Percentiles rank a stretch among this genome's conserved stretches.
These are phyloP conservation scores for Napeogenes sylphis DNA, from an alignment of 2,888 invertebrate genomes.

Conservation along the genomic window DNA sequence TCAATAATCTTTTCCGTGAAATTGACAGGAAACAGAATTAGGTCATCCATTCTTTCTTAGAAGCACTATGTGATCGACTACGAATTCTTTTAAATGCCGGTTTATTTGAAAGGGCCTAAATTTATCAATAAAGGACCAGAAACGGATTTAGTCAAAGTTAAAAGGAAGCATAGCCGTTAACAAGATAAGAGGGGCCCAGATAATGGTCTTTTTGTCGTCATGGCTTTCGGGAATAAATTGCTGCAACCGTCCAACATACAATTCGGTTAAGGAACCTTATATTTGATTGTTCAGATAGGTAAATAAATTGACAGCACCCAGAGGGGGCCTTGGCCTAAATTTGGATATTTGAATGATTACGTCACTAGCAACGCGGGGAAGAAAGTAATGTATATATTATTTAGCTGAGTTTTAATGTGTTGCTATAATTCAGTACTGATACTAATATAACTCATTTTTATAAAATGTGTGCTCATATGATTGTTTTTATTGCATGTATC, in stretches of 20 bases:
- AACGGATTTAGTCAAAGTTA: slow-evolving; percentile 52
- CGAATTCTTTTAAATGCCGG: slow-evolving; percentile 20
- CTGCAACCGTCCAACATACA: slow-evolving; percentile 26
- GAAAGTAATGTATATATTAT: too few species aligned
- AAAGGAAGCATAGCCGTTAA: slow-evolving; percentile 58
- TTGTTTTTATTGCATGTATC: too few species aligned
- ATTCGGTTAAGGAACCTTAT: slow-evolving; percentile 22
- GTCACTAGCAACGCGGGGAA: too few species aligned
- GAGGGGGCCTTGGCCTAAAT: background rate
- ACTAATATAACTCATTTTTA: too few species aligned
- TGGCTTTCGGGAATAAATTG: slow-evolving; percentile 45
- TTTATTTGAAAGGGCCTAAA: slow-evolving; percentile 19
- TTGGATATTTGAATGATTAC: background rate
- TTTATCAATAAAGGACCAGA: slow-evolving; percentile 32
- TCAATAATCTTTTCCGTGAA: too few species aligned
- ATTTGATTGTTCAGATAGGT: slow-evolving; percentile 8
- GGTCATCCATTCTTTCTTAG: background rate
- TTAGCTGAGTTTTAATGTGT: too few species aligned
- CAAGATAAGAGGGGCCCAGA: slow-evolving; percentile 60
- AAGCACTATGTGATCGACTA: slow-evolving; percentile 20
- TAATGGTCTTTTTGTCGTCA: slow-evolving; percentile 65
- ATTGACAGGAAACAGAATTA: background rate
- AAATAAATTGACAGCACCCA: background rate
- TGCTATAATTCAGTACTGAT: too few species aligned
- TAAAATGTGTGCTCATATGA: too few species aligned